phyloP scores from a whole-genome alignment of 2,113 vertebrate genomes.

The Pimephales promelas region DNA sequence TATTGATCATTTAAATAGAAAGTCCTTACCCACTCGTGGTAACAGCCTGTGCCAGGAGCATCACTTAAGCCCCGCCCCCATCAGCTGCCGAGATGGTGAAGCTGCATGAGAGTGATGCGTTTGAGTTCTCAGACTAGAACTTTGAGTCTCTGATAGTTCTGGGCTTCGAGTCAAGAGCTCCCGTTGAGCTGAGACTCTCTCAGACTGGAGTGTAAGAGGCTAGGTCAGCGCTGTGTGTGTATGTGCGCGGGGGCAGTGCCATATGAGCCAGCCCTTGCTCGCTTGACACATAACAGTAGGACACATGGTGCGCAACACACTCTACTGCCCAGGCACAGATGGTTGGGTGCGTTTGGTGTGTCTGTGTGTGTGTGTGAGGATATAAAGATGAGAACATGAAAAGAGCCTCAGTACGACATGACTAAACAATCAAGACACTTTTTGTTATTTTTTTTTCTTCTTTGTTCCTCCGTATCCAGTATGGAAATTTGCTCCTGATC shows the following conservation, averaged over 20 bases:
- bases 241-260: slow-evolving; percentile 33
- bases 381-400: slow-evolving; percentile 16
- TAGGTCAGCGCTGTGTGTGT: slow-evolving; percentile 29
- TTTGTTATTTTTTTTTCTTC: not conserved
- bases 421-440: slow-evolving; percentile 27
- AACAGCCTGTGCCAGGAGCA: not conserved
- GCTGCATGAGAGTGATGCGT: not conserved
- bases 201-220: slow-evolving; percentile 24
- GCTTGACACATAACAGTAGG: slow-evolving; percentile 46
- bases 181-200: slow-evolving; percentile 35
- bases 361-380: slow-evolving; percentile 14
- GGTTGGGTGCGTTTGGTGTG: slow-evolving; percentile 16
- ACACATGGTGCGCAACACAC: slow-evolving; percentile 53
- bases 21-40: not conserved
- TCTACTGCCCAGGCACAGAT: slow-evolving; percentile 51
- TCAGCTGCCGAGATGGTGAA: not conserved
- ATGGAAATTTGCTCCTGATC: not conserved
- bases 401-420: slow-evolving; percentile 21
- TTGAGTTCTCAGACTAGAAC: not conserved
- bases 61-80: not conserved
- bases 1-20: not conserved
- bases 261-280: slow-evolving; percentile 40
- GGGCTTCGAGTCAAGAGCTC: slow-evolving; percentile 33
- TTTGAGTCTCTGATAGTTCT: slow-evolving; percentile 19
- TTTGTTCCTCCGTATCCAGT: not conserved